phyloP scores from a whole-genome alignment of 2,113 vertebrate species.

The Odocoileus hemionus region DNA sequence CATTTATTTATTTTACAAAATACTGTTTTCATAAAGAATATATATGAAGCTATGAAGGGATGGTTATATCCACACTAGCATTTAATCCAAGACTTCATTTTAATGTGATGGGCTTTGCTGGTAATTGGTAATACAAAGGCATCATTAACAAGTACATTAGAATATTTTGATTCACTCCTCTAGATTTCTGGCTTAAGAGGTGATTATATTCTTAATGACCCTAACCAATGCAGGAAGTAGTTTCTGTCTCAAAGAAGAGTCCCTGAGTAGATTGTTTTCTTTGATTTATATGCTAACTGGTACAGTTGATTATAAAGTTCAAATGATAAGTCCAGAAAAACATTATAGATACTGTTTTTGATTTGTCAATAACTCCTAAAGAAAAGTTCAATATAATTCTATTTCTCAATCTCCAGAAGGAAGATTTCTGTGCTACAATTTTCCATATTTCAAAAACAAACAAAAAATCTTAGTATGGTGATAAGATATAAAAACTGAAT shows the following conservation, averaged over 20 bases:
- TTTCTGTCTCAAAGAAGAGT: conserved; percentile 71
- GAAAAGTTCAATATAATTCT: neutral
- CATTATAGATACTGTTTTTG: neutral
- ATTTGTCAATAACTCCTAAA: neutral
- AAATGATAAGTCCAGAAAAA: conserved; percentile 21
- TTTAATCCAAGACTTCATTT: conserved; percentile 62
- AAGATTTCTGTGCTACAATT: neutral
- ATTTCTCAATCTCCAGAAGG: neutral
- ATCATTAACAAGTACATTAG: conserved; percentile 77
- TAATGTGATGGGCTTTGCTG: conserved; percentile 56
- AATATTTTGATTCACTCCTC: conserved; percentile 72
- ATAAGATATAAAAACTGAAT: neutral
- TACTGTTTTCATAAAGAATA: neutral
- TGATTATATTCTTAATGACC: conserved; percentile 79
- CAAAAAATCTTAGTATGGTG: neutral
- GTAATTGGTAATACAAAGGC: conserved; percentile 67
- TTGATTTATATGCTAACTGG: conserved; percentile 69
- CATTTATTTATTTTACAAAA: neutral
- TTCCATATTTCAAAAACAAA: neutral
- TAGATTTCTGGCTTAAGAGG: conserved; percentile 75
- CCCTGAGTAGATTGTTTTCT: conserved; percentile 65
- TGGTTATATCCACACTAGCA: neutral
- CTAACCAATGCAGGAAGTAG: conserved; percentile 66
- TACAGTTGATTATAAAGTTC: conserved; percentile 61
- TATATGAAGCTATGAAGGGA: neutral